Conservation (phyloP, 2,113 vertebrate genomes). For the Oophaga pumilio region DNA sequence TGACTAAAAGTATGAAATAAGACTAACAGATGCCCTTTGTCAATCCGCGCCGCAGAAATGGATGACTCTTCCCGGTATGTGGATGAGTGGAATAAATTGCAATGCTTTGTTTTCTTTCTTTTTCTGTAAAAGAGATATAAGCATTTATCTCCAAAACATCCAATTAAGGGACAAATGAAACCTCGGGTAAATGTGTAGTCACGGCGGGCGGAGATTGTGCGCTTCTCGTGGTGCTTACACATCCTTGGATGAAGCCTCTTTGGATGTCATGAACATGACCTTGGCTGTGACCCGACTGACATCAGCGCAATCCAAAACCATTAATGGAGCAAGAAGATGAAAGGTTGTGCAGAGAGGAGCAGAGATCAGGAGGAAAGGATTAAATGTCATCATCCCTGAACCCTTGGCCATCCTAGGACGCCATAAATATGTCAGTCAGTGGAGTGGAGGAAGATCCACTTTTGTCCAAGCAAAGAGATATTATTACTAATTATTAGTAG, state of each 20-base stretch:
- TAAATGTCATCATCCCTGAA: not conserved
- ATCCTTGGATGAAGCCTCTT: not conserved
- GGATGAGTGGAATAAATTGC: not conserved
- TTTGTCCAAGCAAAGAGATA: not conserved
- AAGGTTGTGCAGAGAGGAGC: not conserved
- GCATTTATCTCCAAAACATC: not conserved
- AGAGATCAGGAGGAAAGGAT: not conserved
- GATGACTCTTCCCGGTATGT: not conserved
- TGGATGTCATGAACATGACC: not conserved
- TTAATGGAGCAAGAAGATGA: not conserved
- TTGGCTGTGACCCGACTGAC: not conserved
- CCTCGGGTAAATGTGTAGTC: not conserved
- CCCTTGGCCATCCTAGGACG: not conserved
- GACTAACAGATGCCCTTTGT: conserved; percentile 11
- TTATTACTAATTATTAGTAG: too few relatives aligned
- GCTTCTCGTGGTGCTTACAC: not conserved
- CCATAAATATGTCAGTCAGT: not conserved
- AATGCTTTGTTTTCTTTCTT: not conserved
- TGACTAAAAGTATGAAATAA: conserved; percentile 21
- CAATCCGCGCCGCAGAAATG: not conserved
- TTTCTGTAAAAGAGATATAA: not conserved
- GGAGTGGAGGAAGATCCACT: too few relatives aligned
- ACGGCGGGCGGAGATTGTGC: not conserved
- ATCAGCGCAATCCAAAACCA: not conserved
- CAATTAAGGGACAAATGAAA: conserved; percentile 10